Base-by-base conservation (phyloP, 2,113 vertebrate species). In the Serilophus lunatus region DNA sequence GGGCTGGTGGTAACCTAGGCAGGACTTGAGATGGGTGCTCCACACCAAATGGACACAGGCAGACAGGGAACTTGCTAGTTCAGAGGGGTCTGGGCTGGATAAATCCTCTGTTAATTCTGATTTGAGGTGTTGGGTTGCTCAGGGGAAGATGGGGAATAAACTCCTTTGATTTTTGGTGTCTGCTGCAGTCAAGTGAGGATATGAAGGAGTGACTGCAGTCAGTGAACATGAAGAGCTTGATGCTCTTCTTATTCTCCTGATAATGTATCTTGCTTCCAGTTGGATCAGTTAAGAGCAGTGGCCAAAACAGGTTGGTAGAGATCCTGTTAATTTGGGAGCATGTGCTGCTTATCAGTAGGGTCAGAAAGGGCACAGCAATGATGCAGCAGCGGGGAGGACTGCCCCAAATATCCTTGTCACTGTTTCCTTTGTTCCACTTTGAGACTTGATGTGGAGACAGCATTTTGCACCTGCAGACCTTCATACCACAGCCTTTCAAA, bases 1-100 rank as follows among this genome's bases (percentile, higher is more conserved):
- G 33, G 54, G 74, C 31, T 77, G 28, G 25, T 22, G 22, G n/a
- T 61, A 72, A 24, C 0, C 0, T 14, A 11, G 23, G 26, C n/a
- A 68, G 35, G 42, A 42, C 50, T 68, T 64, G 29, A 42, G 50
- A 18, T 45, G 28, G 65, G 29, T 50, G 26, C 23, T 65, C 6
- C 28, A 57, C 60, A 6, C 10, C 50, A 66, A 50, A 9, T 18
- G 22, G 38, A 23, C 20, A 18, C 25, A 16, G 35, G 33, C 29
- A 51, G 36, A 19, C 3, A 1, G 31, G 42, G 16, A 13, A 82
- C 38, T 51, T 38, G 28, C 17, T 5, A 29, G 6, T 63, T 7
- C 16, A 20, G 5, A 23, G 38, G 64, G 56, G 44, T 68, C 33
- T 20, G 31, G 26, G 17, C 18, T 79, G 31, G 40, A 26, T 1